Evolutionary conservation across 2,888 invertebrate genomes (phyloP).

Genomic region (Drosophila atripex): DNA sequence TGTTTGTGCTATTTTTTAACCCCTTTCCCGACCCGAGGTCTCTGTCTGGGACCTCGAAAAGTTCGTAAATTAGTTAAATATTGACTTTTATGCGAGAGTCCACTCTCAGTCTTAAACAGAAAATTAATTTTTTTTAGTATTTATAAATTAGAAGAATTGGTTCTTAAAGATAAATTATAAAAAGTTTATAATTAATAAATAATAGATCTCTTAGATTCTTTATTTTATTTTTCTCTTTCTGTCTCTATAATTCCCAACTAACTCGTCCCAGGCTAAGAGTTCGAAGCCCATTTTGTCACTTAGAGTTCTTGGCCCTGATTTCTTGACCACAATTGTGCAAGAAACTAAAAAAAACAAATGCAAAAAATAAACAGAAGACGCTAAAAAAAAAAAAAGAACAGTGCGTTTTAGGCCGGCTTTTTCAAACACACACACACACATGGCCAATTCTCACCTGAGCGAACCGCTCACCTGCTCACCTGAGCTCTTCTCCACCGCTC

Average conservation of each 20-base stretch:
- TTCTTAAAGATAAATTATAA: no score
- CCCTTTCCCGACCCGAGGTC: neutral
- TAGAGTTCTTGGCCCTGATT: neutral
- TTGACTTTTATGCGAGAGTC: constrained; percentile 20
- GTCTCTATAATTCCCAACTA: no score
- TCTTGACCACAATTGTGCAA: neutral
- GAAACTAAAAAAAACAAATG: neutral
- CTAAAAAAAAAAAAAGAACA: neutral
- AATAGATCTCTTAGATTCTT: no score
- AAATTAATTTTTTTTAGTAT: no score
- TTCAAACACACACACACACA: constrained; percentile 19
- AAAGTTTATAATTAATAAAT: no score
- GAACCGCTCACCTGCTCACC: constrained; percentile 35
- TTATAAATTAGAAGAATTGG: no score
- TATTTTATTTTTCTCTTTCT: no score
- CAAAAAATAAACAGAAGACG: neutral
- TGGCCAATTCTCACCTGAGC: constrained; percentile 10
- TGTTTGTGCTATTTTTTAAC: neutral
- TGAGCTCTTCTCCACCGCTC: constrained; percentile 12
- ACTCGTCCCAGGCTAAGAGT: no score
- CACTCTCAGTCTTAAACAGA: neutral
- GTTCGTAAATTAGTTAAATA: constrained; percentile 57
- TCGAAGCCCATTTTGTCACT: neutral
- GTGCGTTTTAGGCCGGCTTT: constrained; percentile 20
- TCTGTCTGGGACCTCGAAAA: constrained; percentile 12